phyloP scores from a whole-genome alignment of 2,888 invertebrate genomes.

The Hermaeophaga mercurialis region DNA sequence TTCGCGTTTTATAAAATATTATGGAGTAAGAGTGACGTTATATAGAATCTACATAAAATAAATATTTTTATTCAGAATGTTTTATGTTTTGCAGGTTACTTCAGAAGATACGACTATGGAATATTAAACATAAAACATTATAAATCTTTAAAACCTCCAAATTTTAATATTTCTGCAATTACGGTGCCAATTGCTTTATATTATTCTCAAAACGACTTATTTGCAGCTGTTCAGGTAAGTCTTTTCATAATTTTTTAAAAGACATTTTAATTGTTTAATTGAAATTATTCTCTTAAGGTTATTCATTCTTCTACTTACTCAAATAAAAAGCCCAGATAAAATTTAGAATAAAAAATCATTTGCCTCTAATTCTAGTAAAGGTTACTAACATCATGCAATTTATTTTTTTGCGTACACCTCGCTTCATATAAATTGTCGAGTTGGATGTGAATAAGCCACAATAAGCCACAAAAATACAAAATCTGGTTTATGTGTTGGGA shows the following conservation, averaged over 20 bases:
- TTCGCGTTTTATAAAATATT: no score
- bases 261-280: not conserved
- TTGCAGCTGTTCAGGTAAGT: constrained; percentile 29
- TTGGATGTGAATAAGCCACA: no score
- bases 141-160: constrained; percentile 16
- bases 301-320: no score
- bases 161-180: constrained; percentile 24
- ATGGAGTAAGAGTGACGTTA: no score
- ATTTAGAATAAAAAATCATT: no score
- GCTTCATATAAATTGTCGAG: no score
- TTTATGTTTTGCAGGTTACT: constrained; percentile 22
- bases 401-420: not conserved
- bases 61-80: not conserved
- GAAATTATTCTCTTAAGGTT: not conserved
- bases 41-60: not conserved
- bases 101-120: constrained; percentile 30
- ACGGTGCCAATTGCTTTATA: constrained; percentile 34
- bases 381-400: not conserved
- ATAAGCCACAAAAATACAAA: no score
- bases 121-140: constrained; percentile 19
- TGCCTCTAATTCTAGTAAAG: not conserved
- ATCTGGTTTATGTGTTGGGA: no score
- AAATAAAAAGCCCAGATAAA: no score
- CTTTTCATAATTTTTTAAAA: not conserved
- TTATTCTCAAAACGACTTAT: constrained; percentile 35